These are phyloP conservation scores for Calycopis cecrops DNA, from an alignment of 1,140 invertebrate genomes.

Conservation along the genomic window DNA sequence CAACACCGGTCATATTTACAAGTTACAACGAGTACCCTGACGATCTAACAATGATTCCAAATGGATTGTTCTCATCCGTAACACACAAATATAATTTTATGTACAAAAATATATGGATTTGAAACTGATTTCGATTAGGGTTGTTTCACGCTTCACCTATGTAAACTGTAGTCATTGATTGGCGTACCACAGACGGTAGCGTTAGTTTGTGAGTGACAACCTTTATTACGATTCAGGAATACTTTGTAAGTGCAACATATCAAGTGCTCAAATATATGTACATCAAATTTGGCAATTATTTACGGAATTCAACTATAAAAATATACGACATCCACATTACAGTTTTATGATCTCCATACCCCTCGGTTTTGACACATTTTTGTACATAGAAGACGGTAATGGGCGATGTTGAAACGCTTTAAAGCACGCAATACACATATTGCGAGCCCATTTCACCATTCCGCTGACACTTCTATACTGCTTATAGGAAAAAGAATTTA, in stretches of 20 bases:
- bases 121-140: not conserved
- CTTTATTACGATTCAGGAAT: no score
- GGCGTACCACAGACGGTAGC: no score
- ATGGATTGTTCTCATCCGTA: not conserved
- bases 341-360: not conserved
- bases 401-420: no score
- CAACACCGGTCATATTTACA: conserved; percentile 3
- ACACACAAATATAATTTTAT: conserved; percentile 26
- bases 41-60: not conserved
- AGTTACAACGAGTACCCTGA: conserved; percentile 8
- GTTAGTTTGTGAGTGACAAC: no score
- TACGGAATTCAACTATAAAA: not conserved
- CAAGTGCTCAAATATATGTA: conserved; percentile 39
- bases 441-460: no score
- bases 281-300: conserved; percentile 15
- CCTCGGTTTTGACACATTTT: conserved; percentile 14
- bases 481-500: no score
- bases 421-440: no score
- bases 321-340: conserved; percentile 3
- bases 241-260: not conserved
- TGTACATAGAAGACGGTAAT: not conserved
- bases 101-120: conserved; percentile 39
- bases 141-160: no score
- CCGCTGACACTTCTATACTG: no score
- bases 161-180: no score